Evolutionary conservation across 2,888 invertebrate genomes (phyloP).

Genomic region (Drosophila nigricruria): DNA sequence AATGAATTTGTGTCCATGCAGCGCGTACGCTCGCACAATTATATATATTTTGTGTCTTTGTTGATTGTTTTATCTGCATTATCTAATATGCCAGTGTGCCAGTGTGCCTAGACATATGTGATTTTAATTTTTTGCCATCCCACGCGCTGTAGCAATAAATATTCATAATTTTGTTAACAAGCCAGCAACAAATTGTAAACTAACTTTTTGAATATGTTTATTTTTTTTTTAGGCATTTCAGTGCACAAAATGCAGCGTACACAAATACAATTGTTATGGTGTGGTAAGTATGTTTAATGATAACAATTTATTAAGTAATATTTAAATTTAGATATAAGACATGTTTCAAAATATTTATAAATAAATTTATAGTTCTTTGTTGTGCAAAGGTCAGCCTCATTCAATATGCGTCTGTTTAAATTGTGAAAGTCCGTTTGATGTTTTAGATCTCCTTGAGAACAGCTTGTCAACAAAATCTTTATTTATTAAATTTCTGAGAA

Average conservation of each 20-base stretch:
- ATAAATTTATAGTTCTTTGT: not conserved
- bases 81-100: conserved; percentile 51
- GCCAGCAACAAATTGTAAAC: conserved; percentile 35
- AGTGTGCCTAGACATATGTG: conserved; percentile 19
- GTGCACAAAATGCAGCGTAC: conserved; percentile 73
- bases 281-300: conserved; percentile 68
- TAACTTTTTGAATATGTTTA: conserved; percentile 28
- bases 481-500: conserved; percentile 7
- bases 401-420: not conserved
- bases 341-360: not conserved
- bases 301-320: not conserved
- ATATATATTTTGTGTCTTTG: conserved; percentile 56
- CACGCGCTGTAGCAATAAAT: conserved; percentile 72
- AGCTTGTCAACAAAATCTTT: conserved; percentile 12
- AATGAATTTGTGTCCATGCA: conserved; percentile 41
- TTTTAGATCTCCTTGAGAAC: conserved; percentile 7
- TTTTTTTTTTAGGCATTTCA: conserved; percentile 75
- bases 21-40: conserved; percentile 58
- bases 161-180: conserved; percentile 66
- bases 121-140: conserved; percentile 47
- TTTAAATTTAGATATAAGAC: not conserved
- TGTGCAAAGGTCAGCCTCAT: not conserved
- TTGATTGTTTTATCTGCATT: conserved; percentile 62
- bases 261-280: conserved; percentile 61
- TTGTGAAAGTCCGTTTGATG: conserved; percentile 1